Evolutionary conservation across 1,140 invertebrate species (phyloP).

Genomic region (Ceratina australensis): DNA sequence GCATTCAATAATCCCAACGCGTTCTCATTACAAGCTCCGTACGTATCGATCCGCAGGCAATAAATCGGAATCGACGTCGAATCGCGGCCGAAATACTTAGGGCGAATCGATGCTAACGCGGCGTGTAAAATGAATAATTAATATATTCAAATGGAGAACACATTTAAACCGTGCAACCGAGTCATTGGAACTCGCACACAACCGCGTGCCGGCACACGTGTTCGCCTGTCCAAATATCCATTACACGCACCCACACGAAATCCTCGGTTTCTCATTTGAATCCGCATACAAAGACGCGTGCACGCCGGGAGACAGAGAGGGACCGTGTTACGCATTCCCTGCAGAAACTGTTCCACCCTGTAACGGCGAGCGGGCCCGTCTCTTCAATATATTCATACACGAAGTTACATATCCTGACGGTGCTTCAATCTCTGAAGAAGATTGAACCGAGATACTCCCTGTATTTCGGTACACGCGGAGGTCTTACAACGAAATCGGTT

Average conservation of each 20-base stretch:
- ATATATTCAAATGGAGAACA: constrained; percentile 59
- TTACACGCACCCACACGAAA: constrained; percentile 18
- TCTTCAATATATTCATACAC: constrained; percentile 42
- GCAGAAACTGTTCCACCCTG: no score
- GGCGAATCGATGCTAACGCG: constrained; percentile 33
- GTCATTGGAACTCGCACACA: constrained; percentile 9
- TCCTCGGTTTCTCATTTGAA: constrained; percentile 11
- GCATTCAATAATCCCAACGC: constrained; percentile 14
- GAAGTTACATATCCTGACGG: constrained; percentile 16
- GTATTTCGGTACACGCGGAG: background rate
- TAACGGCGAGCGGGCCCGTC: background rate
- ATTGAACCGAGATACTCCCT: constrained; percentile 11
- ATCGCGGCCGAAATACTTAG: constrained; percentile 44
- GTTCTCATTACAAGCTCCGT: constrained; percentile 27
- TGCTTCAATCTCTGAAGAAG: constrained; percentile 27
- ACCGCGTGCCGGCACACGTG: background rate
- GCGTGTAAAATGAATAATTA: constrained; percentile 61
- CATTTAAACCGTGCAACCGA: constrained; percentile 53
- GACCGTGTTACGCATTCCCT: background rate
- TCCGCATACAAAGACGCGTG: background rate
- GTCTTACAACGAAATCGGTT: constrained; percentile 4
- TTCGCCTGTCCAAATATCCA: constrained; percentile 29
- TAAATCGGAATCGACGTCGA: constrained; percentile 37
- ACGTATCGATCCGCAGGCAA: constrained; percentile 26
- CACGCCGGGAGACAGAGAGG: background rate